A percentile compares a stretch with the other conserved stretches of the same genome.
These are phyloP conservation scores for Pristionchus exspectatus DNA, from an alignment of 2,888 invertebrate species.

Conservation along the genomic window DNA sequence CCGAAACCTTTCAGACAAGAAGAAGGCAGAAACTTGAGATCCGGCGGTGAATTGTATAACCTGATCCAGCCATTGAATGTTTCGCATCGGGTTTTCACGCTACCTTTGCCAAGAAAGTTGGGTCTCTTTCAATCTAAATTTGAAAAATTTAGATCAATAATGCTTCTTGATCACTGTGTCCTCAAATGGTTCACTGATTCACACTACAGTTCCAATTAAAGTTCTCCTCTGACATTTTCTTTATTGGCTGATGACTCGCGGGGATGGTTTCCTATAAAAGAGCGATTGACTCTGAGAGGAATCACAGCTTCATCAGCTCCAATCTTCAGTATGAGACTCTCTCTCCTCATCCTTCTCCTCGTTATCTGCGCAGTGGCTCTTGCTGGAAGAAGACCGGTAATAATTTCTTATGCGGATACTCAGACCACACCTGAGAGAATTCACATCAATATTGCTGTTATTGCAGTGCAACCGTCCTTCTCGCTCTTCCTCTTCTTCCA, in stretches of 20 bases:
- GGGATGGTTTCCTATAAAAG: slow-evolving; percentile 1
- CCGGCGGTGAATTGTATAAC: too few species aligned
- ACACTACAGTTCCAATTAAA: not conserved
- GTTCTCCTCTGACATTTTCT: not conserved
- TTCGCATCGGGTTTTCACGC: too few species aligned
- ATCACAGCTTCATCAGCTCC: slow-evolving; percentile 23
- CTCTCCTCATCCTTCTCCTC: slow-evolving; percentile 36
- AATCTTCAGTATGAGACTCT: slow-evolving; percentile 12
- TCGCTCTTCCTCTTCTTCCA: not conserved
- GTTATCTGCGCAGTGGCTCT: slow-evolving; percentile 25
- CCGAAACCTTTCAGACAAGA: too few species aligned
- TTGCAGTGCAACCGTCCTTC: slow-evolving; percentile 24
- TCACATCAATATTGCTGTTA: not conserved
- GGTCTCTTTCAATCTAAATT: not conserved
- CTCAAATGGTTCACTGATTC: not conserved
- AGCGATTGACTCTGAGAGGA: not conserved
- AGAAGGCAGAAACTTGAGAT: too few species aligned
- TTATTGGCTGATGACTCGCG: slow-evolving; percentile 19
- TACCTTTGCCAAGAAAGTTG: not conserved
- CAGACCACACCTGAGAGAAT: not conserved
- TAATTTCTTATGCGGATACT: too few species aligned
- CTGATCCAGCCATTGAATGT: too few species aligned
- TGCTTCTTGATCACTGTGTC: not conserved
- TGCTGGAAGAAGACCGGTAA: slow-evolving; percentile 5
- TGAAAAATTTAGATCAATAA: not conserved